These are phyloP conservation scores for Acleris laterana DNA, from an alignment of 2,888 invertebrate species.

Conservation along the genomic window DNA sequence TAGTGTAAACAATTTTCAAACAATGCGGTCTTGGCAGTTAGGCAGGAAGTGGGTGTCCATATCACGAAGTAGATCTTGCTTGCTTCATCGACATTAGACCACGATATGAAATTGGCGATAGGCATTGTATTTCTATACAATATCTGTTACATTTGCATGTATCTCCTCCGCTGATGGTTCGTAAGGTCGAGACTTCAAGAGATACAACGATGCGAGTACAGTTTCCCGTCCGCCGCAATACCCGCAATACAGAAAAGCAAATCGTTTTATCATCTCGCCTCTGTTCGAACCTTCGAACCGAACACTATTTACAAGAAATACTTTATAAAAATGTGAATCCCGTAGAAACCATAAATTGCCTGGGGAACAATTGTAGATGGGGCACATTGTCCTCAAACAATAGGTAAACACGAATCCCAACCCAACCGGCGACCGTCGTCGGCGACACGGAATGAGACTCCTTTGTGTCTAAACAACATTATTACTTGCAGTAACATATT, in stretches of 20 bases:
- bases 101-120: conserved; percentile 1
- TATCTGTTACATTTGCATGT: neutral
- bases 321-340: conserved; percentile 42
- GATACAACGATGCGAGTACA: neutral
- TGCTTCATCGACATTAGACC: neutral
- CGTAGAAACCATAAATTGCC: conserved; percentile 57
- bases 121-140: neutral
- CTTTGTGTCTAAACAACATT: conserved; percentile 45
- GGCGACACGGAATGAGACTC: conserved; percentile 44
- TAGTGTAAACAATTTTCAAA: conserved; percentile 28
- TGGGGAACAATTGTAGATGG: conserved; percentile 56
- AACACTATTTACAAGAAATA: conserved; percentile 29
- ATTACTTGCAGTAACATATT: conserved; percentile 37
- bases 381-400: conserved; percentile 62
- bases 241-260: conserved; percentile 2
- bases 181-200: neutral
- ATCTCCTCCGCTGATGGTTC: too few relatives aligned
- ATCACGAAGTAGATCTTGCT: conserved; percentile 15
- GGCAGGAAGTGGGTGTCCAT: conserved; percentile 22
- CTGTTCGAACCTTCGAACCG: conserved; percentile 39
- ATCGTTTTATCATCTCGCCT: conserved; percentile 2
- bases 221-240: neutral
- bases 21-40: conserved; percentile 25
- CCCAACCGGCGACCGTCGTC: conserved; percentile 46
- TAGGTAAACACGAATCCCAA: conserved; percentile 54